Evolutionary conservation across 2,113 vertebrate genomes (phyloP).

Genomic region (Elaphurus davidianus): DNA sequence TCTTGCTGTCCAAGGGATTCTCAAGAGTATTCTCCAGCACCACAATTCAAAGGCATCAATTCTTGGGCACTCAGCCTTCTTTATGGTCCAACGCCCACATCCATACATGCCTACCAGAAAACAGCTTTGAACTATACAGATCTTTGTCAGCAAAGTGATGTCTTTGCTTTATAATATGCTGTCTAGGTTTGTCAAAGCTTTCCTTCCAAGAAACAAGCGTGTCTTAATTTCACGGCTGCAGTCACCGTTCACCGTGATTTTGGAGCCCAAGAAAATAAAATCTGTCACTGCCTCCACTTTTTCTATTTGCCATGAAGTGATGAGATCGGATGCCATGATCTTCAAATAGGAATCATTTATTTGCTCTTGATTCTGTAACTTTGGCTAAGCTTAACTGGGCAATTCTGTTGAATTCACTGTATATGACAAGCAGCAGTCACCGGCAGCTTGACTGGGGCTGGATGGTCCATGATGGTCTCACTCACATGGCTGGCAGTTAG

Average conservation of each 20-base stretch:
- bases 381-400: background rate
- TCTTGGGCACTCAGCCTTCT: background rate
- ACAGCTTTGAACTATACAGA: background rate
- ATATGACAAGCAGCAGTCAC: background rate
- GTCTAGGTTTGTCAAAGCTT: background rate
- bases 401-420: background rate
- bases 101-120: background rate
- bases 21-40: background rate
- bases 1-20: background rate
- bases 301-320: background rate
- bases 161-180: background rate
- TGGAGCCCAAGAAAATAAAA: background rate
- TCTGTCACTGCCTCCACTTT: background rate
- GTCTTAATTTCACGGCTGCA: background rate
- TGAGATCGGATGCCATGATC: background rate
- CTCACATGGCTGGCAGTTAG: background rate
- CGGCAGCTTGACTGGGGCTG: background rate
- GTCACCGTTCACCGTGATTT: background rate
- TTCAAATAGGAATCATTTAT: background rate
- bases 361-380: background rate
- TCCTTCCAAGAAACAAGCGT: background rate
- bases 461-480: background rate
- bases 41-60: background rate
- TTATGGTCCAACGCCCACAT: background rate
- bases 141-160: background rate